Evolutionary conservation across 2,113 vertebrate genomes (phyloP).

Genomic region (Salvelinus sp.): DNA sequence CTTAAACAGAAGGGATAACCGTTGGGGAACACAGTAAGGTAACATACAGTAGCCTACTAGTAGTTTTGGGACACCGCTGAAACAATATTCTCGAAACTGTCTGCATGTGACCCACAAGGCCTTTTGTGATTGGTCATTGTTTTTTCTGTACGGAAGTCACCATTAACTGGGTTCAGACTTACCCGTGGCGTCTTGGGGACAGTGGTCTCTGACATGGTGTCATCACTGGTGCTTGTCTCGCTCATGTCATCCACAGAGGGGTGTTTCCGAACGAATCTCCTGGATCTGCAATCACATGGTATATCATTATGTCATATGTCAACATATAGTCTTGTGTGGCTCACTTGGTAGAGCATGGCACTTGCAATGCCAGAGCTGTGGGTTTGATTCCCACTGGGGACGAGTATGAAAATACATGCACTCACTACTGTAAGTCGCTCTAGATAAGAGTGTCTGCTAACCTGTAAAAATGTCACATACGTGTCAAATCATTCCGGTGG

Average conservation of each 20-base stretch:
- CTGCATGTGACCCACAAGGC: background rate
- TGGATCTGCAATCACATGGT: constrained; percentile 48
- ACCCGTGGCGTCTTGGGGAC: constrained; percentile 75
- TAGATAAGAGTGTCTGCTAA: no score
- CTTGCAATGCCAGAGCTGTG: no score
- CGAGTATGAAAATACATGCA: no score
- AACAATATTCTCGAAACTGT: background rate
- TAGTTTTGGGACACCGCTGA: background rate
- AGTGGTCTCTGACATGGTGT: constrained; percentile 57
- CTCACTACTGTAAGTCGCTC: no score
- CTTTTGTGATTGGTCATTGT: no score
- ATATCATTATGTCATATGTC: background rate
- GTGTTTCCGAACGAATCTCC: constrained; percentile 61
- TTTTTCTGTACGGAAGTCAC: background rate
- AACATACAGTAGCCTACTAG: background rate
- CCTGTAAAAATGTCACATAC: no score
- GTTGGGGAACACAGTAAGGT: background rate
- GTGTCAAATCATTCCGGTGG: no score
- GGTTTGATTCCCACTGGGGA: no score
- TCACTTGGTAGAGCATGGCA: no score
- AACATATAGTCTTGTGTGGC: no score
- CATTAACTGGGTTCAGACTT: constrained; percentile 11
- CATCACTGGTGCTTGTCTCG: constrained; percentile 53
- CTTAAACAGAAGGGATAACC: constrained; percentile 54
- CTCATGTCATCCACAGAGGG: constrained; percentile 68